phyloP scores from a whole-genome alignment of 1,140 invertebrate genomes.

The Papilio xuthus region DNA sequence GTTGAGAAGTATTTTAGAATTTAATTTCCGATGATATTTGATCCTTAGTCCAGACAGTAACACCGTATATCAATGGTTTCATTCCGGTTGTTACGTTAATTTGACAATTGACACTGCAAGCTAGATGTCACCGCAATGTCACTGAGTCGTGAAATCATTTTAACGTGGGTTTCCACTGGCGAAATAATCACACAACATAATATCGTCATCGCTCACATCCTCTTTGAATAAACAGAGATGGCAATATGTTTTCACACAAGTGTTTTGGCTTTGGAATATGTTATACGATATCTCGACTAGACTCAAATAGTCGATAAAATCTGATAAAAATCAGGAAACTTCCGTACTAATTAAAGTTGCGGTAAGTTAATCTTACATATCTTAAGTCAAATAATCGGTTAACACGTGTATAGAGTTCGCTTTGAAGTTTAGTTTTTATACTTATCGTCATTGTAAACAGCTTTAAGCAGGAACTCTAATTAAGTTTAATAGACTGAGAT shows the following conservation, averaged over 20 bases:
- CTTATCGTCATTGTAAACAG: background rate
- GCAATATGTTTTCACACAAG: background rate
- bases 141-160: background rate
- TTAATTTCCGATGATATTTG: background rate
- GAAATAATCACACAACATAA: background rate
- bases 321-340: background rate
- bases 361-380: background rate
- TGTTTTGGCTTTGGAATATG: background rate
- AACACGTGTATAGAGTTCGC: background rate
- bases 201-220: background rate
- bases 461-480: background rate
- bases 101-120: constrained; percentile 12
- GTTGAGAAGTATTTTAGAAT: no score
- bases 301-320: background rate
- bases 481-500: background rate
- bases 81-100: constrained; percentile 23
- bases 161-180: background rate
- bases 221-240: background rate
- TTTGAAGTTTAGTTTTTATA: background rate
- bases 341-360: background rate
- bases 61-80: constrained; percentile 3
- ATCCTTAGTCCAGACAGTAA: background rate
- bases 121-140: constrained; percentile 26
- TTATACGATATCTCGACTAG: background rate
- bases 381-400: background rate